Percentiles rank a stretch among this genome's conserved stretches.
phyloP scores from a whole-genome alignment of 2,888 invertebrate species.

The Poecilus cupreus region DNA sequence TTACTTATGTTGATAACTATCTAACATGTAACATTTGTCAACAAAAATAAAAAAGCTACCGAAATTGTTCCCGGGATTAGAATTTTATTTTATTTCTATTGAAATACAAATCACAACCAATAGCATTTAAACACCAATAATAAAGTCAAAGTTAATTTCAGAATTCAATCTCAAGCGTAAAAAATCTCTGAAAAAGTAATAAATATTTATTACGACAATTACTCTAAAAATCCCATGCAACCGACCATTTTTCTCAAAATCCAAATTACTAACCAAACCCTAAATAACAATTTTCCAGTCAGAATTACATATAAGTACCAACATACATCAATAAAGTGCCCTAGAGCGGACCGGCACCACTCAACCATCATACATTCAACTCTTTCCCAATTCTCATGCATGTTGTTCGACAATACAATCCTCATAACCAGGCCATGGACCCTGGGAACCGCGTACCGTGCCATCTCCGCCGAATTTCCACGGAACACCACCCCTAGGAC shows the following conservation, averaged over 20 bases:
- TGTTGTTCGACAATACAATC: not conserved
- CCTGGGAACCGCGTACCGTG: conserved; percentile 6
- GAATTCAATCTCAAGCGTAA: too few relatives aligned
- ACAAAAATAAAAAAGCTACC: too few relatives aligned
- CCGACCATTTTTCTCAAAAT: not conserved
- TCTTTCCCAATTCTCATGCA: conserved; percentile 25
- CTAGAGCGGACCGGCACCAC: conserved; percentile 1
- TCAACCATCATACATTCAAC: conserved; percentile 6
- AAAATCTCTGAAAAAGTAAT: too few relatives aligned
- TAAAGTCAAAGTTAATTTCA: too few relatives aligned
- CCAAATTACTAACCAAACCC: not conserved
- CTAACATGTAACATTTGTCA: too few relatives aligned
- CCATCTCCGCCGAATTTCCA: conserved; percentile 24
- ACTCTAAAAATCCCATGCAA: too few relatives aligned
- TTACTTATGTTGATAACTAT: too few relatives aligned
- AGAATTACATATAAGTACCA: not conserved
- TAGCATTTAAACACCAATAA: too few relatives aligned
- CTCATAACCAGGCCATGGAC: not conserved
- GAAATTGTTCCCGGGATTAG: too few relatives aligned
- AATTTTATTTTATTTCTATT: too few relatives aligned
- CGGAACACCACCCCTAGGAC: conserved; percentile 35
- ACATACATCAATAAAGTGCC: not conserved
- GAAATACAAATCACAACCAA: too few relatives aligned
- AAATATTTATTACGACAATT: too few relatives aligned
- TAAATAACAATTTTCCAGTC: not conserved